Evolutionary conservation across 2,797 vertebrate genomes (phyloP), one percentile per base, ranked within the genome.

Genomic region (Falco naumanni): DNA sequence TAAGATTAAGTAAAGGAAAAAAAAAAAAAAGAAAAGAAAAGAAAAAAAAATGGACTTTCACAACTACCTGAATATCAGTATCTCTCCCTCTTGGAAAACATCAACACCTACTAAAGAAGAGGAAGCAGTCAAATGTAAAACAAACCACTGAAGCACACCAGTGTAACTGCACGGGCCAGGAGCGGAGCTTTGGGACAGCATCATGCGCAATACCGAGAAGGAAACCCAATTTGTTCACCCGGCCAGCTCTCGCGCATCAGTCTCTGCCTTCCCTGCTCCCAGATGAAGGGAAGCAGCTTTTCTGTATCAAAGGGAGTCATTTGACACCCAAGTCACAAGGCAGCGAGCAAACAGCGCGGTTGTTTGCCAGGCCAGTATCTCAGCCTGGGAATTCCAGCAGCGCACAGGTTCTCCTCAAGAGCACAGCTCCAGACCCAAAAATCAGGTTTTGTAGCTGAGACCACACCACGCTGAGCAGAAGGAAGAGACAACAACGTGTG

Each of bases 321-420:
- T 18, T 3, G 5, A 43, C 39, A 39, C 6, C 26, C 50, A 17
- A 54, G 28, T 26, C 61, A 75, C 1, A 0, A 76, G 37, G 66
- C 82, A 85, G 63, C 43, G 25, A 29, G 84, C 0, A 3, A 61
- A 16, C 13, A 26, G 50, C 1, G 1, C 17, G 20, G 54, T 66
- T 61, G 31, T 26, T 15, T 17, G 64, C 81, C 2, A 3, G n/a
- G 31, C 29, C 54, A 11, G 85, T 21, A 37, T 63, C 78, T 24
- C 6, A 0, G 50, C 3, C 25, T 0, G 3, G 37, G 64, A 50
- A 34, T 43, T 13, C 26, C 1, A 0, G 54, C 74, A 60, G 77
- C 79, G 4, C 0, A 29, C 41, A 16, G 47, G 28, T 11, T 39
- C 24, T 53, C 29, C 50, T 45, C 45, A 10, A 76, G 18, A 43